Conservation (phyloP, 1,140 invertebrate species). For the Nasonia longicornis region DNA sequence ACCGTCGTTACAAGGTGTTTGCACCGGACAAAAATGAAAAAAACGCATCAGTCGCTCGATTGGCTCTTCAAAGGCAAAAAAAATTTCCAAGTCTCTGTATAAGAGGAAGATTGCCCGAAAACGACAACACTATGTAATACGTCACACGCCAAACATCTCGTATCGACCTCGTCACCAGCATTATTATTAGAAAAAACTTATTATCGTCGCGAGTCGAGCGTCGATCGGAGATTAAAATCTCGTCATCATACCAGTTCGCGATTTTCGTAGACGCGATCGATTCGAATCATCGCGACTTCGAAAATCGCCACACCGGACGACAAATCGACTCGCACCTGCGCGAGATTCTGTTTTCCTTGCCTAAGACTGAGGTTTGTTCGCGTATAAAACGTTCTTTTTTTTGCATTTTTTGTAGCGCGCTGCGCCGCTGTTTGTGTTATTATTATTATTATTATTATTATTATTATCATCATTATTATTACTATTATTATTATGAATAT, state of each 20-base stretch:
- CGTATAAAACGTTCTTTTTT: constrained; percentile 50
- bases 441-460: constrained; percentile 31
- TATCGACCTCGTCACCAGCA: constrained; percentile 45
- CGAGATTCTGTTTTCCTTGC: constrained; percentile 57
- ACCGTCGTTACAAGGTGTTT: constrained; percentile 44
- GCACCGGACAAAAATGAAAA: constrained; percentile 25
- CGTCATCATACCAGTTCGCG: constrained; percentile 39
- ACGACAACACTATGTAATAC: constrained; percentile 15
- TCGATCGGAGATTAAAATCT: not conserved
- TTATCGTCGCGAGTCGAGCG: constrained; percentile 46
- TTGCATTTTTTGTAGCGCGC: constrained; percentile 28
- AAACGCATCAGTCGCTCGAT: not conserved
- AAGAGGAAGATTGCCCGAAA: constrained; percentile 1
- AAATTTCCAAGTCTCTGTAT: not conserved
- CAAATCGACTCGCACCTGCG: constrained; percentile 24
- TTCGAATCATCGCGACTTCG: constrained; percentile 46
- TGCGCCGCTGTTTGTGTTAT: constrained; percentile 14
- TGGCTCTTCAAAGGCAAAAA: not conserved
- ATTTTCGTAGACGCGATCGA: constrained; percentile 54
- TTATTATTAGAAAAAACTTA: constrained; percentile 57
- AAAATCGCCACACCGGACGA: constrained; percentile 56
- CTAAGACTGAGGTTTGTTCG: constrained; percentile 66
- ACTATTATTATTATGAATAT: constrained; percentile 34
- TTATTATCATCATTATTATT: constrained; percentile 33
- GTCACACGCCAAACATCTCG: constrained; percentile 50